Evolutionary conservation across 2,797 vertebrate genomes (phyloP).

Genomic region (Oryzias sinensis): DNA sequence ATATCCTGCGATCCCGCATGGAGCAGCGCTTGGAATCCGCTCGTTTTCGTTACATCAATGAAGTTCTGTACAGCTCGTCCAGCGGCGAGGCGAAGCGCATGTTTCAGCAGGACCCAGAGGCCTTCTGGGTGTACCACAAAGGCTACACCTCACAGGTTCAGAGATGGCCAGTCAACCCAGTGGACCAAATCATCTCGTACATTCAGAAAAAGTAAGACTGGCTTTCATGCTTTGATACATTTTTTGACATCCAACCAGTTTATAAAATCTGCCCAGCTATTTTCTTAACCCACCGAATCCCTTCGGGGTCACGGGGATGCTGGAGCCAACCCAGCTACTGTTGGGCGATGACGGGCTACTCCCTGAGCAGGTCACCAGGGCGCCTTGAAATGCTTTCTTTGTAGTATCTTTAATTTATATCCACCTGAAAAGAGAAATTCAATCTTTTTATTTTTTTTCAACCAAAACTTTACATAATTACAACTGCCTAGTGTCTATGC

Average conservation of each 20-base stretch:
- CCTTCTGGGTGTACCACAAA: conserved; percentile 85
- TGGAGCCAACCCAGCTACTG: neutral
- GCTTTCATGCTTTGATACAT: neutral
- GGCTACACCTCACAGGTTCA: conserved; percentile 87
- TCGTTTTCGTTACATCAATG: conserved; percentile 91
- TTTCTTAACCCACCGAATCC: no score
- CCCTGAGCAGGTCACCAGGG: neutral
- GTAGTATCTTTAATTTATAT: no score
- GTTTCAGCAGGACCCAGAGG: conserved; percentile 83
- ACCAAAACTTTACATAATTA: no score
- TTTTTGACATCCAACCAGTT: neutral
- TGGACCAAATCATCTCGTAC: conserved; percentile 81
- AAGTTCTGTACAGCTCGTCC: conserved; percentile 83
- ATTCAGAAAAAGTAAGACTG: conserved; percentile 81
- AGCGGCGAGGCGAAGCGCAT: conserved; percentile 82
- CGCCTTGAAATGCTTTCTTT: neutral
- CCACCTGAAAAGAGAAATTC: no score
- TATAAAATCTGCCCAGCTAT: neutral
- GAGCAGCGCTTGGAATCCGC: conserved; percentile 83
- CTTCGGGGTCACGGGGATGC: no score
- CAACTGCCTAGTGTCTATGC: no score
- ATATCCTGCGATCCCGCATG: conserved; percentile 82
- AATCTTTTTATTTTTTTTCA: no score
- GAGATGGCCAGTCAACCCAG: conserved; percentile 87
- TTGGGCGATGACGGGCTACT: neutral